Percentiles rank a stretch among this genome's conserved stretches.
phyloP scores from a whole-genome alignment of 2,113 vertebrate genomes.

The Apteryx mantelli region DNA sequence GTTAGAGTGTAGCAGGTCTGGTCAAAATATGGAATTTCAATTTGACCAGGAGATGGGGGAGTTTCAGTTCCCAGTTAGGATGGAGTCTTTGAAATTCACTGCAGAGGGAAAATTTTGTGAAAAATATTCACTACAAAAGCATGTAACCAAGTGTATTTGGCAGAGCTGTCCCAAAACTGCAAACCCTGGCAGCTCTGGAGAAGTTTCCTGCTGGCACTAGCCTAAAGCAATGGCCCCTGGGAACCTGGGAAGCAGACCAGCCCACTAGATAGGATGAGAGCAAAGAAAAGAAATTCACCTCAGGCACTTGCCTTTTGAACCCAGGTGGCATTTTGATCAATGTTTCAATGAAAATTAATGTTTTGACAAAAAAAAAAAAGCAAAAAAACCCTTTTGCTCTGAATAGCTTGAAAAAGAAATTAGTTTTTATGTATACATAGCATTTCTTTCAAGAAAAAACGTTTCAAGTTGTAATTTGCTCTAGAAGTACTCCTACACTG shows the following conservation, averaged over 20 bases:
- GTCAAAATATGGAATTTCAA: not conserved
- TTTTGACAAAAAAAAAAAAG: not conserved
- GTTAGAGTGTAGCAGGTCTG: not conserved
- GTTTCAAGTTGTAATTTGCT: not conserved
- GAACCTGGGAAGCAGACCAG: not conserved
- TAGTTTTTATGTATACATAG: not conserved
- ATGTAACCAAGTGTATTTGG: not conserved
- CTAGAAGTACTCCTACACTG: not conserved
- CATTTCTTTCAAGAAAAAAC: not conserved
- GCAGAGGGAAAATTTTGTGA: not conserved
- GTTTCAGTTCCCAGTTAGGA: not conserved
- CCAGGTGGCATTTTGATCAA: not conserved
- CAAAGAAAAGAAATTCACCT: not conserved
- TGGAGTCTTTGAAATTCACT: not conserved
- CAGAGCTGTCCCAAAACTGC: not conserved
- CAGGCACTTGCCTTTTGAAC: not conserved
- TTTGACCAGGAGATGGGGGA: not conserved
- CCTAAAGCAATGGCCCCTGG: not conserved
- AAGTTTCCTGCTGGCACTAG: not conserved
- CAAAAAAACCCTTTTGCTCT: not conserved
- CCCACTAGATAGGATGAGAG: not conserved
- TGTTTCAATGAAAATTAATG: not conserved
- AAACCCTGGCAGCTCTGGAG: not conserved
- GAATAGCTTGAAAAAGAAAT: not conserved
- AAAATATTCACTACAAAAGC: not conserved